Evolutionary conservation across 2,888 invertebrate species (phyloP), one percentile per base, ranked within the genome.

Genomic region (Leptarthrus brevirostris): DNA sequence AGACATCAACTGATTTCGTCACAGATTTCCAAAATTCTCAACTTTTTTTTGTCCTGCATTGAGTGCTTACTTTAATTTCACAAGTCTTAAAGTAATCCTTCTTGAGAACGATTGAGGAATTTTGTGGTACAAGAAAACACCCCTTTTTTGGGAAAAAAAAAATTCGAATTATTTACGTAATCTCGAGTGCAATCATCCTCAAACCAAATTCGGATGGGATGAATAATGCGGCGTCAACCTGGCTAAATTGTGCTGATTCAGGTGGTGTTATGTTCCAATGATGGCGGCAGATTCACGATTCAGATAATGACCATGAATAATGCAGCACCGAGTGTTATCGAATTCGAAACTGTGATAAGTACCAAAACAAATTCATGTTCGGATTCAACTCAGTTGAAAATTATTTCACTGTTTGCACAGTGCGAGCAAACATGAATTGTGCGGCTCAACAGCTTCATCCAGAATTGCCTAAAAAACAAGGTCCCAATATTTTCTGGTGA

Each of bases 261-360:
- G 26, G 30, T 56, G 56, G 56, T 20, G 22, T 2, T 34, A 16
- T 5, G n/a, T 6, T 6, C 5, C 22, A 10, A 18, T 18, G n/a
- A 18, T 36, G 20, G 40, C 61, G n/a, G 20, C 20, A 36, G 61
- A 61, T 61, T 8, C 10, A 20, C n/a, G 20, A 12, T 22, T n/a
- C 40, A 44, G 64, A 66, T 66, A 66, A 66, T 66, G 64, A 47
- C 47, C 26, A 47, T 66, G 64, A 66, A 66, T 66, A 66, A 66
- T 66, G 64, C 24, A 47, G 26, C 64, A 26, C 47, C 5, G 24
- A 66, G 26, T 66, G 64, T 47, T 66, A 66, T 66, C 64, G 24
- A 34, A 24, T 47, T 14, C 26, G 20, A 24, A 66, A 66, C 22
- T 47, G 24, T n/a, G 40, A 66, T 66, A 66, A 66, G 47, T 26